Conservation (phyloP, 1,140 invertebrate genomes). For the Leucophenga varia region DNA sequence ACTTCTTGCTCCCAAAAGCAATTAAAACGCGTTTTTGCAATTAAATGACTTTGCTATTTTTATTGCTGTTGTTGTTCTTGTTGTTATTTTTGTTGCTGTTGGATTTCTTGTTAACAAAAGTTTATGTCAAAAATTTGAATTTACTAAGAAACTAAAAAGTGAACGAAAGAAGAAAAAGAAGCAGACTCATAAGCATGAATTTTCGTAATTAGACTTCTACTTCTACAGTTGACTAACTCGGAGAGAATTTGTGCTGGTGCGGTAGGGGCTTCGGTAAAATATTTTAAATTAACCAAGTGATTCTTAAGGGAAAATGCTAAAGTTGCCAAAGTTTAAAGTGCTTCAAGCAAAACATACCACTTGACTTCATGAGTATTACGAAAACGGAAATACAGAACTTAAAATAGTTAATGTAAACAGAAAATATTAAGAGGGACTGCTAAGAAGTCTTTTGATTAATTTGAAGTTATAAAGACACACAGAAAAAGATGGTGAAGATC, state of each 20-base stretch:
- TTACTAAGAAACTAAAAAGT: conserved; percentile 6
- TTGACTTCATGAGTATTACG: no score
- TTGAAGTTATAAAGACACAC: no score
- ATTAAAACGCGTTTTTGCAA: conserved; percentile 53
- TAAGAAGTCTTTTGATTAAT: no score
- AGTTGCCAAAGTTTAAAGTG: neutral
- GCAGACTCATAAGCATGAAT: conserved; percentile 29
- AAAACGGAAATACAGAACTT: conserved; percentile 36
- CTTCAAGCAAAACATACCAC: conserved; percentile 31
- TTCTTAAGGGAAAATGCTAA: conserved; percentile 1
- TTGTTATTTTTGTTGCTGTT: conserved; percentile 14
- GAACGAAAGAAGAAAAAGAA: neutral
- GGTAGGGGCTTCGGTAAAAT: conserved; percentile 35
- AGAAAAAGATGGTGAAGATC: no score
- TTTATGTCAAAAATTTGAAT: conserved; percentile 52
- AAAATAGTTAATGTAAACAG: no score
- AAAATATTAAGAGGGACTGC: no score
- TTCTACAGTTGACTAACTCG: conserved; percentile 8
- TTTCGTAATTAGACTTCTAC: conserved; percentile 53
- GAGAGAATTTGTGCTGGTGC: conserved; percentile 13
- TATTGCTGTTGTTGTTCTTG: conserved; percentile 11
- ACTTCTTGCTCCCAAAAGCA: conserved; percentile 41
- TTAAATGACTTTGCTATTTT: conserved; percentile 53
- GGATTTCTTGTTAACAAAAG: conserved; percentile 44
- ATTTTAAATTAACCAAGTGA: conserved; percentile 42